Evolutionary conservation across 2,113 vertebrate genomes (phyloP), one percentile per base, ranked within the genome.

Genomic region (Excalfactoria chinensis): DNA sequence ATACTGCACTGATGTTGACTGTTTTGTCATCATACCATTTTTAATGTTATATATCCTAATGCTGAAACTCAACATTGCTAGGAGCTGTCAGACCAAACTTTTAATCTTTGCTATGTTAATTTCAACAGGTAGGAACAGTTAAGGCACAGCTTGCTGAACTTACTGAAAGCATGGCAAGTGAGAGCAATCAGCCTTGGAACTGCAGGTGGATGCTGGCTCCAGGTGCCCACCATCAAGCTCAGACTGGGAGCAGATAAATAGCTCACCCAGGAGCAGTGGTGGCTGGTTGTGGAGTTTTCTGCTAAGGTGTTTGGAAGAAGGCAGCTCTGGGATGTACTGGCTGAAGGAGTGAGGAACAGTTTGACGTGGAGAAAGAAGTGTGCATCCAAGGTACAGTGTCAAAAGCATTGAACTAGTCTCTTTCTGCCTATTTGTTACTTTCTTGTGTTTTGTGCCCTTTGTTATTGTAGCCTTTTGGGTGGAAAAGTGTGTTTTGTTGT

Each of bases 231-330:
- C 14, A 49, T 79, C 58, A 62, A 62, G 32, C 67, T 63, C 51
- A 25, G 77, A 86, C n/a, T 41, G 71, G 44, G 23, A 86, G 26
- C 32, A 84, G 37, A 43, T 37, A 62, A 85, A 83, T 15, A 35
- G 41, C 0, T 80, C 46, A 63, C 4, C 10, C 37, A 28, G 41
- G 0, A 5, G 1, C 0, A 3, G 1, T 0, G 0, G 1, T 1
- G 2, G 0, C 0, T 77, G 7, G 2, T 56, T 9, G 26, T 2
- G 1, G 3, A 2, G 2, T 0, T 67, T 40, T 0, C 51, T 56
- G 4, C 0, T 48, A 6, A 11, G n/a, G 0, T 0, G 0, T 18
- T 87, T 22, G 56, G 15, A 53, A 63, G 34, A 30, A 51, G 56
- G 11, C 1, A 7, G 18, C 2, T 18, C 48, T 74, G 66, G 7